Percentiles rank a stretch among this genome's conserved stretches.
phyloP scores from a whole-genome alignment of 2,797 vertebrate genomes.

The Graptemys geographica region DNA sequence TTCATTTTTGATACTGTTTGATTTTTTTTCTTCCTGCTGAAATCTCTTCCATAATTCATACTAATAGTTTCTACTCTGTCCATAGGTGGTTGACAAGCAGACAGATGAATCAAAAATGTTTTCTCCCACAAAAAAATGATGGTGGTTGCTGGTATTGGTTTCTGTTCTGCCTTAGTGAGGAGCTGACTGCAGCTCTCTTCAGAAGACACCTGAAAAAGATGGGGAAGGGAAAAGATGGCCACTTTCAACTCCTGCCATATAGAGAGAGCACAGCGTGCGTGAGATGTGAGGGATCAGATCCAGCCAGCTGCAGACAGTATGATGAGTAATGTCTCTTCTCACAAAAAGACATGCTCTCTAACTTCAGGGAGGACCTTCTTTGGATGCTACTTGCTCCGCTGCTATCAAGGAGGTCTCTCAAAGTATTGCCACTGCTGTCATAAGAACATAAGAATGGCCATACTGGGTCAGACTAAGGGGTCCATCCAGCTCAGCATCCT shows the following conservation, averaged over 20 bases:
- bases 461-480: too few relatives aligned
- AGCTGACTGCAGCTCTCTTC: not conserved
- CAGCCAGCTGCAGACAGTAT: not conserved
- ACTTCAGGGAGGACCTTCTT: not conserved
- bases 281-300: too few relatives aligned
- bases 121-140: not conserved
- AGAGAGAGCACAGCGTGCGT: rapidly evolving
- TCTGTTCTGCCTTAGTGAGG: not conserved
- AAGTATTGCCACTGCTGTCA: not conserved
- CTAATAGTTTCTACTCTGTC: not conserved
- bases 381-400: not conserved
- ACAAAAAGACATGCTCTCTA: not conserved
- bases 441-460: too few relatives aligned
- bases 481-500: too few relatives aligned
- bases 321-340: rapidly evolving
- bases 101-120: not conserved
- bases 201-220: not conserved
- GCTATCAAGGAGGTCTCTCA: rapidly evolving
- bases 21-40: not conserved
- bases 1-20: not conserved
- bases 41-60: not conserved
- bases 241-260: not conserved
- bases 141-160: not conserved
- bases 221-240: not conserved
- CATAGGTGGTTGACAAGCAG: not conserved